Conservation (phyloP, 2,888 invertebrate genomes). For the Crematogaster levior region DNA sequence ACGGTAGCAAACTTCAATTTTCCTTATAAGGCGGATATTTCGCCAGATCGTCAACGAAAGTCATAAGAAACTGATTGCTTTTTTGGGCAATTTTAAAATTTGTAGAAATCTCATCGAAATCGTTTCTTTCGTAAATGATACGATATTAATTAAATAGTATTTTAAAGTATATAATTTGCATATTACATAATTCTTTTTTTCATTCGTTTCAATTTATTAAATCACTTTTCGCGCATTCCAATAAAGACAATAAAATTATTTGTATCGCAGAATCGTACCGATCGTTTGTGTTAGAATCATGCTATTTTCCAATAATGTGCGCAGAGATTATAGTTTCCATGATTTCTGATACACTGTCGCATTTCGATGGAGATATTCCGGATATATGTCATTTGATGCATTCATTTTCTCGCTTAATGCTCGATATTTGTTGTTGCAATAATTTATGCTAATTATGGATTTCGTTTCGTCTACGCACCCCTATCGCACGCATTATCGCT, state of each 20-base stretch:
- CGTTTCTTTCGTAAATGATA: neutral
- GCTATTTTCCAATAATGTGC: constrained; percentile 6
- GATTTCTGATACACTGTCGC: constrained; percentile 30
- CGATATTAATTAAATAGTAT: neutral
- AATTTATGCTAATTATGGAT: constrained; percentile 48
- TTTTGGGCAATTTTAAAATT: neutral
- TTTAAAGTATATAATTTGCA: constrained; percentile 5
- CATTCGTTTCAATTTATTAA: constrained; percentile 24
- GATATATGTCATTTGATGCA: constrained; percentile 24
- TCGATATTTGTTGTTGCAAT: constrained; percentile 35
- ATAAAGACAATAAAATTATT: constrained; percentile 22
- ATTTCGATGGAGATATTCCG: constrained; percentile 24
- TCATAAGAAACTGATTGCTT: constrained; percentile 14
- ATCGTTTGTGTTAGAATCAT: neutral
- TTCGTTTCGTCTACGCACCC: constrained; percentile 37
- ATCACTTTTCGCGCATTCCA: neutral
- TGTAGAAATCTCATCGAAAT: neutral
- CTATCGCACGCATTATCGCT: constrained; percentile 14
- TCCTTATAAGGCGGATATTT: constrained; percentile 34
- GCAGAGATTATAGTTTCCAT: constrained; percentile 22
- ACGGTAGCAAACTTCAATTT: constrained; percentile 8
- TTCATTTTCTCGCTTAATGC: constrained; percentile 42
- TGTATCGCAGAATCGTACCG: neutral
- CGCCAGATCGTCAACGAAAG: neutral
- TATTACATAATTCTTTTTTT: constrained; percentile 13